Percentiles rank a stretch among this genome's conserved stretches.
Evolutionary conservation across 2,888 invertebrate genomes (phyloP).

Genomic region (Strigamia maritima): DNA sequence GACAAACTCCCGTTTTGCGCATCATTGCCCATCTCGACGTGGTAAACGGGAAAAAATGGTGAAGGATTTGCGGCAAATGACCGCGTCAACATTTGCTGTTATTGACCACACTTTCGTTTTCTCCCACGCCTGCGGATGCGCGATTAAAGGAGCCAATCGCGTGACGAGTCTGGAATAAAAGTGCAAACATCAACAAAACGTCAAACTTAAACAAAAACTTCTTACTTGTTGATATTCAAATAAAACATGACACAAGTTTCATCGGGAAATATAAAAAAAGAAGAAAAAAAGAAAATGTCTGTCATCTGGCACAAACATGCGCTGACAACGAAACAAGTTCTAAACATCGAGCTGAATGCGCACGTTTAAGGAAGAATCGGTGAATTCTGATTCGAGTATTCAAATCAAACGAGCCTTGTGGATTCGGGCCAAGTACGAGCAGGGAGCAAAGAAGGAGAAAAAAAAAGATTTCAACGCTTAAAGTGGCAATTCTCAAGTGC

Average conservation of each 20-base stretch:
- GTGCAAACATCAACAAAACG: slow-evolving; percentile 16
- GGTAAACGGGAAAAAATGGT: neutral
- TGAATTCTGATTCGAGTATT: too few species aligned
- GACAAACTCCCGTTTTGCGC: neutral
- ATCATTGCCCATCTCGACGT: neutral
- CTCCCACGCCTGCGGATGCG: slow-evolving; percentile 18
- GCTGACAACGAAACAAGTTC: too few species aligned
- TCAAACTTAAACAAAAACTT: neutral
- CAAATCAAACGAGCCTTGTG: too few species aligned
- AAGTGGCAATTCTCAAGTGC: too few species aligned
- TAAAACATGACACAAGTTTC: neutral
- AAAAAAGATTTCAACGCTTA: too few species aligned
- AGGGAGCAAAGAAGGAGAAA: too few species aligned
- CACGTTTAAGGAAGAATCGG: too few species aligned
- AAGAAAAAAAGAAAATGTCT: too few species aligned
- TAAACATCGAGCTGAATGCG: too few species aligned
- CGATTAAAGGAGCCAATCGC: slow-evolving; percentile 11
- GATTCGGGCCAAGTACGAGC: too few species aligned
- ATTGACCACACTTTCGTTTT: slow-evolving; percentile 1
- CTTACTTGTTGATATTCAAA: slow-evolving; percentile 5
- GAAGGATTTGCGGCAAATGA: slow-evolving; percentile 18
- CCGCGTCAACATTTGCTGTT: slow-evolving; percentile 11
- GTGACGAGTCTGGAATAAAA: neutral
- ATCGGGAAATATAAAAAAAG: too few species aligned
- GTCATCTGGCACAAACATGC: too few species aligned